Evolutionary conservation across 2,113 vertebrate genomes (phyloP).

Genomic region (Prunella fulvescens): DNA sequence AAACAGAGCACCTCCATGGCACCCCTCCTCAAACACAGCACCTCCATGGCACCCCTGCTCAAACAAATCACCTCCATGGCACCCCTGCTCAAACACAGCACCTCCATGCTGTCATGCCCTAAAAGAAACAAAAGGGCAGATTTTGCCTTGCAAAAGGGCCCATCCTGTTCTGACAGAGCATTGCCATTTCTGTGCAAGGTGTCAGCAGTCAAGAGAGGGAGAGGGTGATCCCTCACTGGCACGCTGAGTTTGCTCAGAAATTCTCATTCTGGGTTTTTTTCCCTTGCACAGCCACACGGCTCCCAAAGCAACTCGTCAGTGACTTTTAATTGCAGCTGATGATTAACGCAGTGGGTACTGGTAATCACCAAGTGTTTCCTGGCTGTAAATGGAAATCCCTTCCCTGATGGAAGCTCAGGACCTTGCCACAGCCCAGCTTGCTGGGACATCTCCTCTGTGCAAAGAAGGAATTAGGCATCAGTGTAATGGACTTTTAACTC

Average conservation of each 20-base stretch:
- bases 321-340: constrained; percentile 3
- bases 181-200: not conserved
- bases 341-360: constrained; percentile 16
- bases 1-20: too few species aligned
- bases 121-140: not conserved
- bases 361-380: constrained; percentile 19
- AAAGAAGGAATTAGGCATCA: not conserved
- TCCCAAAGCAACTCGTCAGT: constrained; percentile 28
- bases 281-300: not conserved
- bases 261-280: not conserved
- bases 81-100: too few species aligned
- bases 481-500: constrained; percentile 18
- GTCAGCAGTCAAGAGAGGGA: not conserved
- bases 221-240: not conserved
- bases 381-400: not conserved
- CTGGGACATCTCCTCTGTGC: not conserved
- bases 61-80: too few species aligned
- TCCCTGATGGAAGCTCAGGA: not conserved
- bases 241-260: not conserved
- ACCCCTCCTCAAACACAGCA: too few species aligned
- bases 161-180: not conserved
- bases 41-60: too few species aligned
- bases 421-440: not conserved
- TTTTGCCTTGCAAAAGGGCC: not conserved
- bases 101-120: fast-evolving